Percentiles rank a stretch among this genome's conserved stretches.
Conservation (phyloP, 2,888 invertebrate species). For the Scrobipalpa atriplicella region DNA sequence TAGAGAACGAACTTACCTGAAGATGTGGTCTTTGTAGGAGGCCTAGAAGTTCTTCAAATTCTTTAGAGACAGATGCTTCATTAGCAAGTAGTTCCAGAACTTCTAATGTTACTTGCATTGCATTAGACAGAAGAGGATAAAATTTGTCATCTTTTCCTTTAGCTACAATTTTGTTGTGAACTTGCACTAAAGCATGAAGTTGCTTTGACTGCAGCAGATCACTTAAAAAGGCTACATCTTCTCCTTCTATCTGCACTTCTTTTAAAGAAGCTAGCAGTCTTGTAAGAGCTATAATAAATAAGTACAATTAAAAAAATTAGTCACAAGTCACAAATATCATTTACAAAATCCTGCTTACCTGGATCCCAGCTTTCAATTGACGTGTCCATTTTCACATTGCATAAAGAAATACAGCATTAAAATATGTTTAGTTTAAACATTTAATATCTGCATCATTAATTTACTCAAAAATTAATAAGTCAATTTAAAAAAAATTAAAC, state of each 20-base stretch:
- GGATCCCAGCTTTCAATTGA: slow-evolving; percentile 73
- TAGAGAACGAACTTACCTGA: slow-evolving; percentile 83
- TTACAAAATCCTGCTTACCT: slow-evolving; percentile 48
- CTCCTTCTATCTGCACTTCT: slow-evolving; percentile 91
- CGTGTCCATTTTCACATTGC: slow-evolving; percentile 58
- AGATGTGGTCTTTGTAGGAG: slow-evolving; percentile 93
- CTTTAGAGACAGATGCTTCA: slow-evolving; percentile 86
- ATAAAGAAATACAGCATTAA: not conserved
- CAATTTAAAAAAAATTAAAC: no score
- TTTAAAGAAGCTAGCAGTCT: slow-evolving; percentile 91
- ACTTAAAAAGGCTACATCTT: slow-evolving; percentile 93
- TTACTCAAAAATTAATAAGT: no score
- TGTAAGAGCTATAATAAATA: slow-evolving; percentile 86
- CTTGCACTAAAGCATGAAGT: slow-evolving; percentile 94
- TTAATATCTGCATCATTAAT: no score
- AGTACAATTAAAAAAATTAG: slow-evolving; percentile 1
- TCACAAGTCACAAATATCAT: not conserved
- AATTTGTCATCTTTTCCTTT: slow-evolving; percentile 93
- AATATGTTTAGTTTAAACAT: no score
- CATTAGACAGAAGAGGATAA: slow-evolving; percentile 92
- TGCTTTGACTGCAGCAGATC: slow-evolving; percentile 93
- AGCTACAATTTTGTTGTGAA: slow-evolving; percentile 93
- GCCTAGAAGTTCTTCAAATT: slow-evolving; percentile 90
- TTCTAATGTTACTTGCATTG: slow-evolving; percentile 91
- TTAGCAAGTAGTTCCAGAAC: slow-evolving; percentile 89